Evolutionary conservation across 1,140 invertebrate species (phyloP).

Genomic region (Himalopsyche phryganea): DNA sequence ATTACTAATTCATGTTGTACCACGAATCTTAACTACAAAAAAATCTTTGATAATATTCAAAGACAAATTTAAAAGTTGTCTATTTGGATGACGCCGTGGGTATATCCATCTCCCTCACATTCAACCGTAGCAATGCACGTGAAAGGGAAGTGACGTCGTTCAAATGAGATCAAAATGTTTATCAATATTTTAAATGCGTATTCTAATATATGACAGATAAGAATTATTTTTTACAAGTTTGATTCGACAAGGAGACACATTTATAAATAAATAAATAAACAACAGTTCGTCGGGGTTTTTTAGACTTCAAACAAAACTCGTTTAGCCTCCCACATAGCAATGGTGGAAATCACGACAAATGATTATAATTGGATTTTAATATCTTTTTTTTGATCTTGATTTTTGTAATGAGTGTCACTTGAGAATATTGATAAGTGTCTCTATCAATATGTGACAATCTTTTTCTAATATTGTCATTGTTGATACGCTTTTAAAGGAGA

Average conservation of each 20-base stretch:
- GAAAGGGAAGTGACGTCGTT: not conserved
- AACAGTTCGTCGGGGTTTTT: slow-evolving; percentile 20
- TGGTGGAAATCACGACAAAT: no score
- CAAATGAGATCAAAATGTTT: slow-evolving; percentile 25
- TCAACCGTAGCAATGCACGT: not conserved
- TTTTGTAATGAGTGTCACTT: no score
- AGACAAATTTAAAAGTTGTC: not conserved
- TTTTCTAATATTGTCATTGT: no score
- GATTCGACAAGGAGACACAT: slow-evolving; percentile 10
- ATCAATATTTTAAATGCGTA: slow-evolving; percentile 12
- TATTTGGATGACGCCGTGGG: not conserved
- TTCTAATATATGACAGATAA: slow-evolving; percentile 10
- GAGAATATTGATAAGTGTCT: no score
- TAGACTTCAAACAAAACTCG: slow-evolving; percentile 15
- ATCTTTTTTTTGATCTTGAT: no score
- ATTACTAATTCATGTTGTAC: slow-evolving; percentile 22
- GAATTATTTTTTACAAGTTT: slow-evolving; percentile 13
- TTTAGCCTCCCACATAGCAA: slow-evolving; percentile 16
- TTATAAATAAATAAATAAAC: slow-evolving; percentile 28
- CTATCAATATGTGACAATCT: no score
- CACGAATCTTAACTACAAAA: slow-evolving; percentile 1
- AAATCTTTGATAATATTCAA: not conserved
- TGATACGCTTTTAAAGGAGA: no score
- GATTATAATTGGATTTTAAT: no score
- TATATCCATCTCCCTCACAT: not conserved